These are phyloP conservation scores for Sinopyrophorus schimmeli DNA, from an alignment of 2,888 invertebrate genomes.

Conservation along the genomic window DNA sequence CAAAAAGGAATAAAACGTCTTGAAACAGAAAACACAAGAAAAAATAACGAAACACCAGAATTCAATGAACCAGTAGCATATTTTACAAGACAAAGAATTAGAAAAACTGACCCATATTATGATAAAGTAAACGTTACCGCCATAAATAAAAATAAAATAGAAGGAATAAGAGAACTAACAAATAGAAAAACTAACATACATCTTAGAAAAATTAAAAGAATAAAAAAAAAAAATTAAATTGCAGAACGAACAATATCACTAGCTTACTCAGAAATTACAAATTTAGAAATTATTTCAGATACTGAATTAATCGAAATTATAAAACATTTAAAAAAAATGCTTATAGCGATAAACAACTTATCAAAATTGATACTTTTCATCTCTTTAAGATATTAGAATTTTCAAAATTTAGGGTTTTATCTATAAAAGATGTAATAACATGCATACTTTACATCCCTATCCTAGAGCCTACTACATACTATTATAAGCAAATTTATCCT, in stretches of 20 bases:
- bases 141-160: conserved; percentile 25
- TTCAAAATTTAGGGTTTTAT: conserved; percentile 19
- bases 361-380: conserved; percentile 27
- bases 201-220: conserved; percentile 24
- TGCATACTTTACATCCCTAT: conserved; percentile 31
- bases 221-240: conserved; percentile 26
- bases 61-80: conserved; percentile 23
- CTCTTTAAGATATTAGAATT: conserved; percentile 21
- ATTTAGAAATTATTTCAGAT: conserved; percentile 26
- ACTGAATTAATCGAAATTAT: conserved; percentile 24
- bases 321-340: conserved; percentile 21
- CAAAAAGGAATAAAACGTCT: too few relatives aligned
- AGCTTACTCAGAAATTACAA: conserved; percentile 21
- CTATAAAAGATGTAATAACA: conserved; percentile 14
- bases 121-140: conserved; percentile 26
- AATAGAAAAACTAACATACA: conserved; percentile 23
- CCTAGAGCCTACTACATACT: conserved; percentile 13
- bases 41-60: conserved; percentile 22
- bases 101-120: conserved; percentile 19
- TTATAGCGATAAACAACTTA: conserved; percentile 23
- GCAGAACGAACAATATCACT: conserved; percentile 27
- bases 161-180: conserved; percentile 27
- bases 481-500: conserved; percentile 22
- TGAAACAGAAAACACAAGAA: conserved; percentile 18
- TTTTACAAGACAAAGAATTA: conserved; percentile 2